Evolutionary conservation across 2,113 vertebrate genomes (phyloP).

Genomic region (Passerina amoena): DNA sequence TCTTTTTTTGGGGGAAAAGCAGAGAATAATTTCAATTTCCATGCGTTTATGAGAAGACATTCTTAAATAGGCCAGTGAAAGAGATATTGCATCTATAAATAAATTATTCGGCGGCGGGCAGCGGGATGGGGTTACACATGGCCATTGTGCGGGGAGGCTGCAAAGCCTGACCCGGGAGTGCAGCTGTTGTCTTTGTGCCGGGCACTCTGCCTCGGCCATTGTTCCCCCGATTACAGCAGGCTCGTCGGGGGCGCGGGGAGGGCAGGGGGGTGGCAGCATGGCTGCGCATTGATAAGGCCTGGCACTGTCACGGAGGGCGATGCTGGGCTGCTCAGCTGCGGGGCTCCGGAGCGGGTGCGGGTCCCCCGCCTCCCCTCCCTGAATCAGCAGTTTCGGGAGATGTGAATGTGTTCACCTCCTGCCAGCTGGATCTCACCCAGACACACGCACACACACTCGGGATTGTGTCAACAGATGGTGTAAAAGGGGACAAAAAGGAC

Average conservation of each 20-base stretch:
- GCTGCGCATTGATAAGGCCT: constrained; percentile 61
- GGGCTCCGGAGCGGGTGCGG: neutral
- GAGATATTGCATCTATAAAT: constrained; percentile 79
- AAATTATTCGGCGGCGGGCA: constrained; percentile 72
- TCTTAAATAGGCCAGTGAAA: constrained; percentile 68
- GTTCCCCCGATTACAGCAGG: constrained; percentile 72
- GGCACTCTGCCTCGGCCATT: constrained; percentile 77
- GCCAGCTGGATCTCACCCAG: constrained; percentile 63
- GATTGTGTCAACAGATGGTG: constrained; percentile 74
- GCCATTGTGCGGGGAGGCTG: constrained; percentile 62
- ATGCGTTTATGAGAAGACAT: constrained; percentile 72
- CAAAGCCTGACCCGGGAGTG: constrained; percentile 56
- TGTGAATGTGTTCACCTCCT: constrained; percentile 15
- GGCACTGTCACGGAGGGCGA: constrained; percentile 31
- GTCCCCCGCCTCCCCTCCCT: neutral
- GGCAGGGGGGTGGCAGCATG: neutral
- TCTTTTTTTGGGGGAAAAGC: constrained; percentile 28
- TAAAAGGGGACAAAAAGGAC: constrained; percentile 26
- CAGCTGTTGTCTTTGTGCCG: constrained; percentile 85
- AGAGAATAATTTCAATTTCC: constrained; percentile 75
- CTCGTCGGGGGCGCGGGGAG: constrained; percentile 12
- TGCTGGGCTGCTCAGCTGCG: constrained; percentile 17
- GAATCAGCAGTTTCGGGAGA: constrained; percentile 30
- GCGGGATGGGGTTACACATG: constrained; percentile 68
- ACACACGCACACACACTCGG: neutral